Evolutionary conservation across 2,113 vertebrate species (phyloP), one percentile per base, ranked within the genome.

Genomic region (Cygnus buccinator): DNA sequence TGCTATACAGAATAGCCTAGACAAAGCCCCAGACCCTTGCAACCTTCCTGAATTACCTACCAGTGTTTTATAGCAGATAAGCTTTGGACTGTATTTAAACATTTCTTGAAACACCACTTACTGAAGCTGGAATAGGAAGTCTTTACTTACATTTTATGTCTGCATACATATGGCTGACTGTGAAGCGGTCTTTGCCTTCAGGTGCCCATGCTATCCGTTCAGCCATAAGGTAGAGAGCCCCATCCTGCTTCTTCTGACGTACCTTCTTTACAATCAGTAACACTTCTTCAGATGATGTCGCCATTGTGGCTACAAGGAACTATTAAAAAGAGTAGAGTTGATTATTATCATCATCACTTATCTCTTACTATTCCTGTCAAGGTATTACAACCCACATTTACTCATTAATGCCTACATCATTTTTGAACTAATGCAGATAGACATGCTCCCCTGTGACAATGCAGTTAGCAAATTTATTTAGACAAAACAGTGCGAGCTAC

Each of bases 241-340:
- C 99, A 93, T 99, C 99, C 96, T 99, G 99, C 97, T 99, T 99
- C 98, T 98, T 99, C 94, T 99, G 99, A 37, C 99, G 99, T 26
- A 99, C 99, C 91, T 98, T 99, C 97, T 99, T 99, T 58, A 99
- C 98, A 76, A 99, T 99, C 96, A 99, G 96, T 94, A 99, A 95
- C 93, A 99, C 99, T 98, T 99, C 99, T 97, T 99, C 99, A 66
- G 99, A 99, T 62, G 99, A 98, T 6, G 99, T 99, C 87, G 99
- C 98, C 99, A 99, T 99, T 93, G 95, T 95, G 97, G 86, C 87
- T 91, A 35, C 19, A 77, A 84, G 18, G 25, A 94, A 78, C 96
- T 97, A 43, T 68, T 11, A 33, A 85, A 96, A 91, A 84, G 2
- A 68, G 54, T 66, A 80, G 43, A 82, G 41, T 41, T 90, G n/a